Conservation (phyloP, 2,113 vertebrate species). For the Grammomys surdaster region DNA sequence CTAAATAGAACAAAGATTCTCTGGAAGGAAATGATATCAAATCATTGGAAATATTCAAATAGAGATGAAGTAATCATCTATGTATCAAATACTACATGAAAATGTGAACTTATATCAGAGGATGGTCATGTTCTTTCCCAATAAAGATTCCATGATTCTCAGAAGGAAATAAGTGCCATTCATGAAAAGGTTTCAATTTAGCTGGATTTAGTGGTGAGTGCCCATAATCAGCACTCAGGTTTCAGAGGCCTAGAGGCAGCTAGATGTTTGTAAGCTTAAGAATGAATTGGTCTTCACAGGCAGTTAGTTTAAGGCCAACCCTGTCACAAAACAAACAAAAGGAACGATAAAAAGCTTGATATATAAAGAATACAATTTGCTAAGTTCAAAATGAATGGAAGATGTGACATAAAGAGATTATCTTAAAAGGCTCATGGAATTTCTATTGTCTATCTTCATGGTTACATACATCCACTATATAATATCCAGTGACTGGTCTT, state of each 20-base stretch:
- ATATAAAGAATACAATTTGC: neutral
- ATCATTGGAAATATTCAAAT: constrained; percentile 58
- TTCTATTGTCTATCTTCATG: neutral
- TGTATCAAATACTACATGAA: constrained; percentile 38
- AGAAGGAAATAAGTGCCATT: constrained; percentile 16
- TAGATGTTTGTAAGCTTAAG: neutral
- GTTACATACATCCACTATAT: neutral
- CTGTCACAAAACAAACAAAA: neutral
- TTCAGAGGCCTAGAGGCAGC: neutral
- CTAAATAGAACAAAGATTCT: constrained; percentile 46
- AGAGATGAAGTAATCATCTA: constrained; percentile 54
- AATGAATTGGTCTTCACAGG: neutral
- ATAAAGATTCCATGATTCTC: constrained; percentile 53
- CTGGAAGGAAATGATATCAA: constrained; percentile 56
- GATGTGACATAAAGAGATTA: neutral
- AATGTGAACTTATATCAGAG: constrained; percentile 19
- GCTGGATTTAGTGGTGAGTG: neutral
- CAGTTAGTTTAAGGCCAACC: neutral
- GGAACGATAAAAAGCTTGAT: neutral
- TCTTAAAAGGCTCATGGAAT: neutral
- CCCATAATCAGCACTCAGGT: neutral
- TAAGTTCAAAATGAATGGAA: neutral
- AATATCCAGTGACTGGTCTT: neutral
- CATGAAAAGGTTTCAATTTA: neutral
- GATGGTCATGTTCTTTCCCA: constrained; percentile 38